Evolutionary conservation across 2,113 vertebrate species (phyloP).

Genomic region (Anser brachyrhynchus): DNA sequence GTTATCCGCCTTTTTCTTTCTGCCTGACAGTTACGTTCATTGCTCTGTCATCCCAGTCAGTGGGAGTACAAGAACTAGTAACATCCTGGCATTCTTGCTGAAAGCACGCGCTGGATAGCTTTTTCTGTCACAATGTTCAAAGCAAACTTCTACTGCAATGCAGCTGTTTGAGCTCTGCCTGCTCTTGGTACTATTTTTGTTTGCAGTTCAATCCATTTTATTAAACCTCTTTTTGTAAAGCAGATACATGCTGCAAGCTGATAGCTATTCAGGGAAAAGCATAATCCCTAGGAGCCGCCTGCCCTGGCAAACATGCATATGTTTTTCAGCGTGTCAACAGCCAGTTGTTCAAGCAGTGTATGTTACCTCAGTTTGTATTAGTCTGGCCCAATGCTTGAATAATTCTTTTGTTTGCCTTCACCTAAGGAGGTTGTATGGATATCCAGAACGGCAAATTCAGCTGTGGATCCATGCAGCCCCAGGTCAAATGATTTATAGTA

Average conservation of each 20-base stretch:
- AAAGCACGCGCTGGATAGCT: background rate
- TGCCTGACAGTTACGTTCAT: slow-evolving; percentile 26
- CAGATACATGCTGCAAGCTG: slow-evolving; percentile 20
- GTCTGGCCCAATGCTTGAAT: background rate
- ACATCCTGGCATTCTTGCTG: slow-evolving; percentile 9
- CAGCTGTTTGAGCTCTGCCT: slow-evolving; percentile 65
- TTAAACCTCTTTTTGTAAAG: slow-evolving; percentile 45
- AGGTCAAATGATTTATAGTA: background rate
- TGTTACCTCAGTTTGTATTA: background rate
- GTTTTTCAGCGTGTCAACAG: slow-evolving; percentile 15
- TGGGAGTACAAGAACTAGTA: slow-evolving; percentile 30
- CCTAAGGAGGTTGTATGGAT: background rate
- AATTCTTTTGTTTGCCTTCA: background rate
- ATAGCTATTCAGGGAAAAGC: slow-evolving; percentile 34
- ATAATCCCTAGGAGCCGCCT: slow-evolving; percentile 20
- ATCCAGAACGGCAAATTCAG: background rate
- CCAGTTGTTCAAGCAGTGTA: slow-evolving; percentile 16
- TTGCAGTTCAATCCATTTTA: slow-evolving; percentile 45
- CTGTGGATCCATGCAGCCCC: background rate
- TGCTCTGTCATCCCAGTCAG: slow-evolving; percentile 53
- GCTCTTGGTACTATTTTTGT: slow-evolving; percentile 47
- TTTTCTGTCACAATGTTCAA: slow-evolving; percentile 45
- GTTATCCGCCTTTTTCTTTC: background rate
- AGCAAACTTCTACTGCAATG: slow-evolving; percentile 68
- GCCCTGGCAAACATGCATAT: background rate